Conservation (phyloP, 1,140 invertebrate species). For the Luehdorfia chinensis region DNA sequence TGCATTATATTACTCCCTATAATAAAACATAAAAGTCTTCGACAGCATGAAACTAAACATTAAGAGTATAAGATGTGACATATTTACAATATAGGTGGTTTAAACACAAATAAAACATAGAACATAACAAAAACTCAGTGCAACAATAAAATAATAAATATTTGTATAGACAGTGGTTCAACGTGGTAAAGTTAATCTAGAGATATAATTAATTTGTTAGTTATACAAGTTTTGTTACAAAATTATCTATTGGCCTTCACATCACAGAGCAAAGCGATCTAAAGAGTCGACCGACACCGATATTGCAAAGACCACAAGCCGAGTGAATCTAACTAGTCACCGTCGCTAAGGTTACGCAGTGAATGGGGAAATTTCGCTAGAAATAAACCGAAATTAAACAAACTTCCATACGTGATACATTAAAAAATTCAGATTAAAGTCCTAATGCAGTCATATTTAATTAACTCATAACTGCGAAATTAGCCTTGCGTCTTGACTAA, state of each 20-base stretch:
- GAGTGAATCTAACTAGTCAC: constrained; percentile 11
- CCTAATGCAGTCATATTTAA: no score
- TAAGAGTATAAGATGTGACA: constrained; percentile 53
- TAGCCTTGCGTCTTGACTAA: no score
- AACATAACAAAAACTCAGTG: constrained; percentile 69
- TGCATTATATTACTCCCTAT: constrained; percentile 61
- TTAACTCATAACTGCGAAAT: no score
- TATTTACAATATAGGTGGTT: constrained; percentile 71
- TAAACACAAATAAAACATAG: constrained; percentile 72
- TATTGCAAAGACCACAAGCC: constrained; percentile 28
- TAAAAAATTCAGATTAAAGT: not conserved
- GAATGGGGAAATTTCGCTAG: not conserved
- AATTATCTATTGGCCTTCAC: constrained; percentile 72
- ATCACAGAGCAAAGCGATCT: constrained; percentile 70
- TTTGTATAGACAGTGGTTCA: constrained; percentile 65
- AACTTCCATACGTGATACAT: not conserved
- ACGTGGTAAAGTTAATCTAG: constrained; percentile 69
- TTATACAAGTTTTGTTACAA: constrained; percentile 68
- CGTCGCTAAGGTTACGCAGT: not conserved
- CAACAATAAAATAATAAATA: constrained; percentile 76
- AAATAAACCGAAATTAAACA: constrained; percentile 4
- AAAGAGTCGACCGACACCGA: constrained; percentile 32
- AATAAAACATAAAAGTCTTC: constrained; percentile 71
- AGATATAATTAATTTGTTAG: constrained; percentile 67
- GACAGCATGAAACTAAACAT: constrained; percentile 63